Conservation (phyloP, 2,113 vertebrate genomes). For the Panthera tigris region DNA sequence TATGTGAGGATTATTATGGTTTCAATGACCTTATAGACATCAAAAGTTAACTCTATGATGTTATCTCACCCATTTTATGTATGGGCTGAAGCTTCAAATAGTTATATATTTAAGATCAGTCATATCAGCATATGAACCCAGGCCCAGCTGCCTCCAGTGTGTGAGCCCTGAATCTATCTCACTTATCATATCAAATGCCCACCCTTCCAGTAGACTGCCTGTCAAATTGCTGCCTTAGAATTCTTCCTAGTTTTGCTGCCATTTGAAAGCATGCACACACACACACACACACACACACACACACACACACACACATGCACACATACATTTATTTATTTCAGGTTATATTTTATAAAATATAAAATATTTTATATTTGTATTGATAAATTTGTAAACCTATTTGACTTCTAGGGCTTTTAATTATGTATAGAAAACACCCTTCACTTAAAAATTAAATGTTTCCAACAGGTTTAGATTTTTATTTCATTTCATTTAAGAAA, state of each 20-base stretch:
- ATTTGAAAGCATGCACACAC: not conserved
- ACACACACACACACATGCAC: not conserved
- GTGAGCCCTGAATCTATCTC: not conserved
- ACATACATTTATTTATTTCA: not conserved
- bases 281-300: no score
- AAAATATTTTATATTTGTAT: not conserved
- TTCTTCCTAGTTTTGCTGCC: not conserved
- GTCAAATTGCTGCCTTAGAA: not conserved
- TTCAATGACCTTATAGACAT: not conserved
- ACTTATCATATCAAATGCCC: not conserved
- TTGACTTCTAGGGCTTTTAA: not conserved
- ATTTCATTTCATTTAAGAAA: not conserved
- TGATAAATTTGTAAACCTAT: not conserved
- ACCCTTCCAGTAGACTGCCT: not conserved
- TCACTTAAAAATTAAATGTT: not conserved
- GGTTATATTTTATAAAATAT: not conserved
- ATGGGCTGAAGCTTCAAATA: not conserved
- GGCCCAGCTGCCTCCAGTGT: not conserved
- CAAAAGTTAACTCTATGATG: not conserved
- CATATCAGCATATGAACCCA: not conserved
- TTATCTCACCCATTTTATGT: not conserved
- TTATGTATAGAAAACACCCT: not conserved
- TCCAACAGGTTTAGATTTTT: not conserved
- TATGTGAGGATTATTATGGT: not conserved
- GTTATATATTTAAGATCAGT: not conserved